Evolutionary conservation across 2,888 invertebrate species (phyloP).

Genomic region (Euproctis similis): DNA sequence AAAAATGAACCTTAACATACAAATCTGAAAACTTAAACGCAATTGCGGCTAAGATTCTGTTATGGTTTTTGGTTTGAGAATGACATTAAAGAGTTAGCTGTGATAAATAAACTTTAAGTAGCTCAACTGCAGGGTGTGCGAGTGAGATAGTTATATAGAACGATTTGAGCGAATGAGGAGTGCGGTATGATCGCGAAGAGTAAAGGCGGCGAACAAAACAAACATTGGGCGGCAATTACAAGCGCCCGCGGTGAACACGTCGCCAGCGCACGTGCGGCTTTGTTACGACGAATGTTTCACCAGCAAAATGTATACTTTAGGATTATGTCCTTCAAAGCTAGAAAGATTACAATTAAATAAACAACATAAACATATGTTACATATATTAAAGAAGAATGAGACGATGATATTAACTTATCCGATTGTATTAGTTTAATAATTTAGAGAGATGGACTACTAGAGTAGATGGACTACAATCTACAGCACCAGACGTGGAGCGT

Average conservation of each 20-base stretch:
- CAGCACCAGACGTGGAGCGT: too few species aligned
- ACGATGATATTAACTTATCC: too few species aligned
- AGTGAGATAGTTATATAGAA: slow-evolving; percentile 12
- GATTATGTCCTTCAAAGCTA: too few species aligned
- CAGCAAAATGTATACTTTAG: too few species aligned
- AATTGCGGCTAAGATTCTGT: slow-evolving; percentile 7
- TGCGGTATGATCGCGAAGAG: slow-evolving; percentile 30
- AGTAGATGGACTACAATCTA: too few species aligned
- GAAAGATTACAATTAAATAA: too few species aligned
- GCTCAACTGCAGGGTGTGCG: slow-evolving; percentile 30
- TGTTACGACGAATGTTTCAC: slow-evolving; percentile 32
- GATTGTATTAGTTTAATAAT: too few species aligned
- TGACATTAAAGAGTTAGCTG: slow-evolving; percentile 38
- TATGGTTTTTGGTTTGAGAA: slow-evolving; percentile 20
- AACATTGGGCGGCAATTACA: slow-evolving; percentile 61
- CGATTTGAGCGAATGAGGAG: slow-evolving; percentile 11
- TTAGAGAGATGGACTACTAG: too few species aligned
- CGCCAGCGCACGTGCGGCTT: slow-evolving; percentile 34
- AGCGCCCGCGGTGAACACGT: slow-evolving; percentile 49
- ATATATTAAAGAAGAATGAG: too few species aligned
- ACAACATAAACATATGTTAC: too few species aligned
- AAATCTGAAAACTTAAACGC: slow-evolving; percentile 8
- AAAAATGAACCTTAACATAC: slow-evolving; percentile 11
- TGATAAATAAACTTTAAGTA: slow-evolving; percentile 57
- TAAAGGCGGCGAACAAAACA: slow-evolving; percentile 54